Conservation (phyloP, 1,140 invertebrate genomes). For the Acromyrmex heyeri region DNA sequence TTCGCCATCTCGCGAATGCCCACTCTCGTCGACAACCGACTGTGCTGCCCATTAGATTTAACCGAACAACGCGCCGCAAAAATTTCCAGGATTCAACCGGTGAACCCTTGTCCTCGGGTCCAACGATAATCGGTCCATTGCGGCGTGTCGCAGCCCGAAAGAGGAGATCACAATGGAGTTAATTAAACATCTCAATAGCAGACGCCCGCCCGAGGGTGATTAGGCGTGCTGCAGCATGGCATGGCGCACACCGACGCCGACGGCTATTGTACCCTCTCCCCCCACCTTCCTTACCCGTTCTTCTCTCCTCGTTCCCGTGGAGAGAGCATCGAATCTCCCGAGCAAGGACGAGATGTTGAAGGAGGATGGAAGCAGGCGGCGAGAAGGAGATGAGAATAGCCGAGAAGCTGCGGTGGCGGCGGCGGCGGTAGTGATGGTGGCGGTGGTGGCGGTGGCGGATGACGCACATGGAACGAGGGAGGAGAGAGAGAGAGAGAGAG, state of each 20-base stretch:
- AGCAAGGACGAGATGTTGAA: slow-evolving; percentile 35
- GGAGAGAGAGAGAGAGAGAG: slow-evolving; percentile 19
- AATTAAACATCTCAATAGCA: slow-evolving; percentile 86
- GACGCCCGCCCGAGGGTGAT: slow-evolving; percentile 83
- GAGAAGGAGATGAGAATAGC: slow-evolving; percentile 24
- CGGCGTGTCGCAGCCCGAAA: slow-evolving; percentile 72
- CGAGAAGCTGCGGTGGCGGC: slow-evolving; percentile 39
- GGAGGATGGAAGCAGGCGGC: slow-evolving; percentile 26
- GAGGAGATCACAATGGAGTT: slow-evolving; percentile 82
- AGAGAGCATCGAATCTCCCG: slow-evolving; percentile 63
- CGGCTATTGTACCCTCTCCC: slow-evolving; percentile 80
- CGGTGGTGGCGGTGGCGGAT: background rate
- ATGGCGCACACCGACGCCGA: slow-evolving; percentile 75
- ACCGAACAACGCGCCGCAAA: slow-evolving; percentile 31
- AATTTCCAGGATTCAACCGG: slow-evolving; percentile 51
- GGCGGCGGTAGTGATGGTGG: background rate
- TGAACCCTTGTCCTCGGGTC: slow-evolving; percentile 51
- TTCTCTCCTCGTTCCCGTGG: background rate
- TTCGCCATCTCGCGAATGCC: background rate
- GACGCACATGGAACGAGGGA: slow-evolving; percentile 3
- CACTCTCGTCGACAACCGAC: background rate
- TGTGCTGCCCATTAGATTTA: slow-evolving; percentile 2
- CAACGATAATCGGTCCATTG: slow-evolving; percentile 70
- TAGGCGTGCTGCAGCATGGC: slow-evolving; percentile 81
- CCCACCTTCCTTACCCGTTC: no score